Conservation (phyloP, 2,113 vertebrate species). For the Mobula birostris region DNA sequence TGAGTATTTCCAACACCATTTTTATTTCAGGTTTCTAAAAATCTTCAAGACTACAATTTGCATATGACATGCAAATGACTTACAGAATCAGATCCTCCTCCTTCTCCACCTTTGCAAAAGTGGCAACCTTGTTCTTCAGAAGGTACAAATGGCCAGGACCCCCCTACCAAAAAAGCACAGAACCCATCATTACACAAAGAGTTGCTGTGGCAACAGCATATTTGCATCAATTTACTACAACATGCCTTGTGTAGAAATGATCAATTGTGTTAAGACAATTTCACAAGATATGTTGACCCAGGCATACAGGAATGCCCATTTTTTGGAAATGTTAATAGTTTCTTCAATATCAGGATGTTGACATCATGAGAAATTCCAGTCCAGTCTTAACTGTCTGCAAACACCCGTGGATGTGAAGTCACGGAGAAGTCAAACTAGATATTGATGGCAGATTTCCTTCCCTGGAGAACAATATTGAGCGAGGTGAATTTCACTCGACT, state of each 20-base stretch:
- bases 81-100: conserved; percentile 96
- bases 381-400: too few species aligned
- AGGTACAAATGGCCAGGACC: conserved; percentile 90
- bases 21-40: too few species aligned
- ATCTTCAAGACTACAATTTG: neutral
- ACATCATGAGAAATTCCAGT: too few species aligned
- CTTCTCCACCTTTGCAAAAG: conserved; percentile 96
- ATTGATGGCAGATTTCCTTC: too few species aligned
- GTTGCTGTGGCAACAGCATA: neutral
- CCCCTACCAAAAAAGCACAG: conserved; percentile 59
- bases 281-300: neutral
- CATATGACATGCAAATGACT: conserved; percentile 50
- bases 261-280: neutral
- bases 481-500: too few species aligned
- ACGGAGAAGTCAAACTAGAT: too few species aligned
- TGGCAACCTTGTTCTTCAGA: conserved; percentile 95
- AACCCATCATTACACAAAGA: neutral
- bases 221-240: neutral
- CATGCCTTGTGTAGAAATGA: neutral
- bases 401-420: too few species aligned
- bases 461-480: too few species aligned
- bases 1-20: too few species aligned
- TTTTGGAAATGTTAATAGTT: neutral
- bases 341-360: too few species aligned
- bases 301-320: neutral